Base-by-base conservation (phyloP, 2,888 invertebrate species). In the Aphidius colemani region DNA sequence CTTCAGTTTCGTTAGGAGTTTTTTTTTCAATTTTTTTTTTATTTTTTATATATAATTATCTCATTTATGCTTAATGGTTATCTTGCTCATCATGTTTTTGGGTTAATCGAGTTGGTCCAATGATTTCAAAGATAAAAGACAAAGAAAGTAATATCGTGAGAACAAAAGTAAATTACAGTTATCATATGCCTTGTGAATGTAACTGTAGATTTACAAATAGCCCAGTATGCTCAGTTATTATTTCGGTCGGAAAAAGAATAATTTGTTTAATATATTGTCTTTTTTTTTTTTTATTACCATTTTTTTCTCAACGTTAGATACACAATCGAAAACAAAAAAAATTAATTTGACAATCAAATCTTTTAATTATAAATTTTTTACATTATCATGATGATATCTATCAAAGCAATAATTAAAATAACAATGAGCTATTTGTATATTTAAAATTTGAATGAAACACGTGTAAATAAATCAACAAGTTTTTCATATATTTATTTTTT, bases 141-240 rank as follows among this genome's bases (percentile, higher is more conserved):
- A 48, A 13, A 13, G 7, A 48, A 11, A 48, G 10, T 13, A 7
- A 66, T 63, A 67, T 59, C 69, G 69, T 69, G 68, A 69, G 67
- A 70, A 68, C 66, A 66, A 70, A 67, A 65, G 56, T 58, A 59
- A 57, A 62, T 65, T 69, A 70, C 70, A 70, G 70, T 70, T 69
- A 66, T 51, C 44, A 59, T 30, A 55, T 62, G 63, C 59, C 62
- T 65, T 61, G 68, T 64, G 49, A 46, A 50, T 66, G 59, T 67
- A 70, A 69, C 69, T 69, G 70, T 70, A 66, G 64, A 70, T 69
- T 66, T 61, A 66, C 68, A 60, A 67, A 66, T 67, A 59, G 66
- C 59, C 30, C 30, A 30, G 30, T 30, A 30, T 43, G 49, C 48
- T 56, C 51, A 43, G 41, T 49, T 50, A 65, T 65, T 61, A 58